phyloP scores from a whole-genome alignment of 1,140 invertebrate genomes.

The Lucilia cuprina region DNA sequence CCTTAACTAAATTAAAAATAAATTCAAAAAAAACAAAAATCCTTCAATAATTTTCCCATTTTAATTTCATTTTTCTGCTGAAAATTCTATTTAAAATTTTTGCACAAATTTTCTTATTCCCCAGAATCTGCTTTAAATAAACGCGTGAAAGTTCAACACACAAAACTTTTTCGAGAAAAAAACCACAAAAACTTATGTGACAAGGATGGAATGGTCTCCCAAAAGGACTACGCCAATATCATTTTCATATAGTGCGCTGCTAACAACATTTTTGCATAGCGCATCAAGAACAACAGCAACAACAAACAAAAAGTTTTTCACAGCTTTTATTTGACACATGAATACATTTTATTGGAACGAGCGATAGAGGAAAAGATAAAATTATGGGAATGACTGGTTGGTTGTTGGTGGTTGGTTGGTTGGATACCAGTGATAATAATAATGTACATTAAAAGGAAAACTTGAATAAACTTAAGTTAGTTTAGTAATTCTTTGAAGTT shows the following conservation, averaged over 20 bases:
- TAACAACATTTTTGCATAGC: not conserved
- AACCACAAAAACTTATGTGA: conserved; percentile 17
- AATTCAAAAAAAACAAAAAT: no score
- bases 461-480: not conserved
- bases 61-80: no score
- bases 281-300: not conserved
- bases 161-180: not conserved
- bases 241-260: not conserved
- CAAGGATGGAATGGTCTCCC: conserved; percentile 3
- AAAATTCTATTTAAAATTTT: no score
- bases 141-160: not conserved
- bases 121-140: not conserved
- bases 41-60: no score
- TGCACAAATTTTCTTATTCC: not conserved
- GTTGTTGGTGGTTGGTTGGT: no score
- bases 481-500: conserved; percentile 10
- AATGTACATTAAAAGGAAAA: not conserved
- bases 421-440: not conserved
- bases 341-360: conserved; percentile 9
- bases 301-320: conserved; percentile 3
- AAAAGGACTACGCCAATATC: conserved; percentile 17
- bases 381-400: not conserved
- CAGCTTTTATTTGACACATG: conserved; percentile 25
- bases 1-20: no score
- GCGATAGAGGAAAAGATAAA: not conserved